Percentiles rank a stretch among this genome's conserved stretches.
phyloP scores from a whole-genome alignment of 2,113 vertebrate genomes.

The Gambusia holbrooki region DNA sequence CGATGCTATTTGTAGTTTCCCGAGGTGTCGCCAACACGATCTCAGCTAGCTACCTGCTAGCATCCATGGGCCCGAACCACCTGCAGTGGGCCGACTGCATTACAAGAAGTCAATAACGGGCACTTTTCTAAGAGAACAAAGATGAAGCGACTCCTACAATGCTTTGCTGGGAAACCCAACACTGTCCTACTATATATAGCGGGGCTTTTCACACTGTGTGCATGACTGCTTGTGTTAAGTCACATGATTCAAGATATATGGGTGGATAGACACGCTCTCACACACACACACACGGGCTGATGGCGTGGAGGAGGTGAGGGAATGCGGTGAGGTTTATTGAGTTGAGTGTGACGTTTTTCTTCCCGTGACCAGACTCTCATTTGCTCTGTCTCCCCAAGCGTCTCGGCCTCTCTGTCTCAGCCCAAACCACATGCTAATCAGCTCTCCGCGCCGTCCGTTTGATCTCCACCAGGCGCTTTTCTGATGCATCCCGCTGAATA shows the following conservation, averaged over 20 bases:
- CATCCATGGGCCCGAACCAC: conserved; percentile 1
- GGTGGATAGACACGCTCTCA: conserved; percentile 39
- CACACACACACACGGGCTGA: conserved; percentile 23
- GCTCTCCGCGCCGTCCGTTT: conserved; percentile 55
- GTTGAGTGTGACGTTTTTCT: conserved; percentile 66
- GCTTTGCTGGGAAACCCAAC: conserved; percentile 71
- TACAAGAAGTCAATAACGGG: conserved; percentile 18
- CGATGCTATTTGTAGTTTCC: not conserved
- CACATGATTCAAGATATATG: conserved; percentile 76
- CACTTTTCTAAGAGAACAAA: conserved; percentile 52
- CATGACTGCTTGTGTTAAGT: conserved; percentile 69
- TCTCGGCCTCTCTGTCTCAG: conserved; percentile 57
- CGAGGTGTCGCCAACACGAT: conserved; percentile 16
- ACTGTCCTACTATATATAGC: conserved; percentile 74
- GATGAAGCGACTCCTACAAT: conserved; percentile 60
- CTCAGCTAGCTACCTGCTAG: conserved; percentile 20
- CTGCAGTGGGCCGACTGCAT: conserved; percentile 16
- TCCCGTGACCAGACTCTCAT: conserved; percentile 73
- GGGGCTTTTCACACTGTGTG: conserved; percentile 69
- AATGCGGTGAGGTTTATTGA: conserved; percentile 66
- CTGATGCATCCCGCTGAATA: conserved; percentile 51
- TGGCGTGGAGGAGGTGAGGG: conserved; percentile 58
- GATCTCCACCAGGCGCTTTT: conserved; percentile 55
- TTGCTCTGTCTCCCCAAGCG: conserved; percentile 59
- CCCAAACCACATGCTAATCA: conserved; percentile 71